A percentile compares a stretch with the other conserved stretches of the same genome.
Evolutionary conservation across 2,888 invertebrate species (phyloP).

Genomic region (Macrosiphum euphorbiae): DNA sequence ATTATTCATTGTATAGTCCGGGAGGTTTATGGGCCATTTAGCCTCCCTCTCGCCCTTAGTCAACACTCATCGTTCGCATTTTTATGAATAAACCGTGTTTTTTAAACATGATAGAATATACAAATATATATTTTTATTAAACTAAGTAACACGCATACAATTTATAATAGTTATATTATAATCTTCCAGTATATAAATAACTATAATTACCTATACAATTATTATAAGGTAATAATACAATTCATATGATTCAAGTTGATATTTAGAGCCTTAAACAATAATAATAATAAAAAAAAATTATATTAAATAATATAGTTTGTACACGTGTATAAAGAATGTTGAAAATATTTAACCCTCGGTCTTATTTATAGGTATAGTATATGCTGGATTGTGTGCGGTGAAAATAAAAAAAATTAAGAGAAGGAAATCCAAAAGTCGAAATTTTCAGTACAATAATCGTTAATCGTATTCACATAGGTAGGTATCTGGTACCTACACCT

Average conservation of each 20-base stretch:
- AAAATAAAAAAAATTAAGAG: neutral
- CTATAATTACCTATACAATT: neutral
- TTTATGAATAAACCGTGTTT: neutral
- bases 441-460: neutral
- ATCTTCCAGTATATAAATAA: neutral
- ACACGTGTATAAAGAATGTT: neutral
- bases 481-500: neutral
- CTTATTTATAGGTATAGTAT: neutral
- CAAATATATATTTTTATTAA: neutral
- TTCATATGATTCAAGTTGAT: neutral
- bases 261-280: neutral
- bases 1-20: neutral
- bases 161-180: neutral
- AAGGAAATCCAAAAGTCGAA: neutral
- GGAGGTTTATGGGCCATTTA: too few relatives aligned
- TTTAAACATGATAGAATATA: neutral
- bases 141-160: conserved; percentile 3
- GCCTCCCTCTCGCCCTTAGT: too few relatives aligned
- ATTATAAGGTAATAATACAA: neutral
- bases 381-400: neutral
- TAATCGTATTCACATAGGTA: neutral
- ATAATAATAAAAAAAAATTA: neutral
- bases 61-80: neutral
- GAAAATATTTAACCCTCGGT: neutral
- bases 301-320: neutral